Evolutionary conservation across 1,140 invertebrate species (phyloP).

Genomic region (Bombus terrestris): DNA sequence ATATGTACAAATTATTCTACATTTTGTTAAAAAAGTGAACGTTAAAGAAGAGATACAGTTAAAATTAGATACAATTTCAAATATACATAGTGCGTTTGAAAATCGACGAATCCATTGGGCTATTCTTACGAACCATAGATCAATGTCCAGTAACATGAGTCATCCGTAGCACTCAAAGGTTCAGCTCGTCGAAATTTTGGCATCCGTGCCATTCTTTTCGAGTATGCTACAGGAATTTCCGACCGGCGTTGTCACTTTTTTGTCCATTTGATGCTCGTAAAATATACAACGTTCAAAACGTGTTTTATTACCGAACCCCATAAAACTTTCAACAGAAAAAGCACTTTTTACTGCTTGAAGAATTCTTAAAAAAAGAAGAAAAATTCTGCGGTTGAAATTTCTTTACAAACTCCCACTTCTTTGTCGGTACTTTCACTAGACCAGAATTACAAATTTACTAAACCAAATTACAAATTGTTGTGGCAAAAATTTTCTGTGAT

Average conservation of each 20-base stretch:
- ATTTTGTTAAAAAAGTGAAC: not conserved
- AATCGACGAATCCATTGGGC: not conserved
- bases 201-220: not conserved
- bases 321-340: not conserved
- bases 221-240: not conserved
- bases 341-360: not conserved
- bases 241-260: not conserved
- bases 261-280: not conserved
- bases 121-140: not conserved
- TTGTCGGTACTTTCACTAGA: too few relatives aligned
- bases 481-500: too few relatives aligned
- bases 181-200: not conserved
- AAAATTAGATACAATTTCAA: not conserved
- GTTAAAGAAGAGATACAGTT: not conserved
- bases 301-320: not conserved
- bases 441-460: too few relatives aligned
- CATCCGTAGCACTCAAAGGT: not conserved
- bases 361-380: not conserved
- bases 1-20: not conserved
- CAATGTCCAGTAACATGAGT: constrained; percentile 1
- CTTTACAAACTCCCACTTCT: not conserved
- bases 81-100: not conserved
- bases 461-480: too few relatives aligned
- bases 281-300: not conserved
- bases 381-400: not conserved